Evolutionary conservation across 2,888 invertebrate genomes (phyloP).

Genomic region (Reticulitermes lucifugus): DNA sequence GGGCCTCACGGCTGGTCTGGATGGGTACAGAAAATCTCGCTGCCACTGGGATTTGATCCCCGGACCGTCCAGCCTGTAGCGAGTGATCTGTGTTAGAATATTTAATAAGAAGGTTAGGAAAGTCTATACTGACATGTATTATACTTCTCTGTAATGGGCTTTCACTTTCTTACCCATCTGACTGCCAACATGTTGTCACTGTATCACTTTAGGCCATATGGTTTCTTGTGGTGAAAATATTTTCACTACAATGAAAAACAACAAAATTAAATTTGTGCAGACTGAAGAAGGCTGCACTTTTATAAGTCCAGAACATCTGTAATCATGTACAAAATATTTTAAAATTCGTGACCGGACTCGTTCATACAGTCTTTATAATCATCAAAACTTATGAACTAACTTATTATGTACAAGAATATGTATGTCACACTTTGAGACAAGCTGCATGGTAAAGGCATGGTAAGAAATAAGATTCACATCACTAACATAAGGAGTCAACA

Average conservation of each 20-base stretch:
- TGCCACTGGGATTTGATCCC: too few relatives aligned
- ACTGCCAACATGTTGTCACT: too few relatives aligned
- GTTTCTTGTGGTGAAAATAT: too few relatives aligned
- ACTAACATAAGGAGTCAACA: slow-evolving; percentile 4
- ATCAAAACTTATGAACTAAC: slow-evolving; percentile 44
- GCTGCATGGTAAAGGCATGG: slow-evolving; percentile 21
- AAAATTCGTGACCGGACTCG: slow-evolving; percentile 25
- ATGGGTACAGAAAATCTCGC: too few relatives aligned
- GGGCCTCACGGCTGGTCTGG: too few relatives aligned
- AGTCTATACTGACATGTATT: too few relatives aligned
- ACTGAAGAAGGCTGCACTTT: slow-evolving; percentile 24
- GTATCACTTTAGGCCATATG: too few relatives aligned
- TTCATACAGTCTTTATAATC: slow-evolving; percentile 48
- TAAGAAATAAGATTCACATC: slow-evolving; percentile 8
- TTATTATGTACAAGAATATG: slow-evolving; percentile 49
- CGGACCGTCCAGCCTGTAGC: too few relatives aligned
- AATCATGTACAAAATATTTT: slow-evolving; percentile 42
- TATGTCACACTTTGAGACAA: slow-evolving; percentile 44
- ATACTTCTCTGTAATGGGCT: too few relatives aligned
- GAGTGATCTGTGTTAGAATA: too few relatives aligned
- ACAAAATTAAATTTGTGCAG: slow-evolving; percentile 11
- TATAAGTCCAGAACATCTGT: slow-evolving; percentile 24
- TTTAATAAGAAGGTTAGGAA: too few relatives aligned
- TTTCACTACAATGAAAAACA: background rate
- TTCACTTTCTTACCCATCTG: too few relatives aligned